Conservation (phyloP, 2,888 invertebrate genomes). For the Blomia tropicalis region DNA sequence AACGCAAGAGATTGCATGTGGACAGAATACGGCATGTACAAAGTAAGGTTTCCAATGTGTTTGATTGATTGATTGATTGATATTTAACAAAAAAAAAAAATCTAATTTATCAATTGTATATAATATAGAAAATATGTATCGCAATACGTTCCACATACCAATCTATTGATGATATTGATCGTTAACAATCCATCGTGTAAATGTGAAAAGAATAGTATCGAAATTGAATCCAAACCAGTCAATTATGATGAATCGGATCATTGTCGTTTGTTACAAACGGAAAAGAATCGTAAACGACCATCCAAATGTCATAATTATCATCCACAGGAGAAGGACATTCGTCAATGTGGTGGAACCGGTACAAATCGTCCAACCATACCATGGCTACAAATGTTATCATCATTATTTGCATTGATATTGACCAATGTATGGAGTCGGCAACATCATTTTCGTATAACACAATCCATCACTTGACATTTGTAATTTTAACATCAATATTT, state of each 20-base stretch:
- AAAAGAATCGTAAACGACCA: conserved; percentile 29
- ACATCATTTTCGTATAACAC: not conserved
- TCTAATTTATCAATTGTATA: not conserved
- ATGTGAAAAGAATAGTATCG: conserved; percentile 27
- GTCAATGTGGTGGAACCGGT: conserved; percentile 12
- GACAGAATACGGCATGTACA: conserved; percentile 6
- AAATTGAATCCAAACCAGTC: conserved; percentile 29
- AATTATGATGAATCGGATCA: conserved; percentile 26
- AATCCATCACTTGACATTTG: not conserved
- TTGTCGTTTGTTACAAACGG: conserved; percentile 27
- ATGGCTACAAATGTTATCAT: too few relatives aligned
- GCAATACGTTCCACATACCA: conserved; percentile 31
- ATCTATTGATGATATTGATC: conserved; percentile 28
- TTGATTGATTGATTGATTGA: not conserved
- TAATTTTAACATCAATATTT: not conserved
- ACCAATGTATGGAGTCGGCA: not conserved
- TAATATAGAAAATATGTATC: conserved; percentile 28
- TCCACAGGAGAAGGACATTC: conserved; percentile 26
- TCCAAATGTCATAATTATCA: conserved; percentile 29
- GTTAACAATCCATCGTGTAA: conserved; percentile 29
- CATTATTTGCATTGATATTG: not conserved
- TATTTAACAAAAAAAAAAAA: not conserved
- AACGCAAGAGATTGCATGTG: conserved; percentile 9
- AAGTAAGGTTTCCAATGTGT: too few relatives aligned
- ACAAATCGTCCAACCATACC: too few relatives aligned